Evolutionary conservation across 2,797 vertebrate genomes (phyloP), one percentile per base, ranked within the genome.

Genomic region (Rhinoraja longicauda): DNA sequence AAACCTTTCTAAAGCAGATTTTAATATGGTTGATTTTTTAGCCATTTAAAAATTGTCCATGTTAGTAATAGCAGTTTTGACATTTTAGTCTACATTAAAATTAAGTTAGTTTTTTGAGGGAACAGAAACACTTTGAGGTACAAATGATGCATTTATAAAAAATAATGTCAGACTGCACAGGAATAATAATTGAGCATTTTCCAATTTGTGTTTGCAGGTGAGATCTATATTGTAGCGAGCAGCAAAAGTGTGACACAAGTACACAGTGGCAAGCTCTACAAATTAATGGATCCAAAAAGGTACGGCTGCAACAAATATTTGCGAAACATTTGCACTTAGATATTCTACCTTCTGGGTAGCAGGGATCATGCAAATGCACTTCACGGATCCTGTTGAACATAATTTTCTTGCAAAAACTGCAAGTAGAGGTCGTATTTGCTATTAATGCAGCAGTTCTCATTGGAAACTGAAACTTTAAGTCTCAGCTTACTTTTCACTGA

Each of bases 221-320:
- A 99, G 96, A 96, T 99, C 94, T 99, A 99, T 95, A 97, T 99
- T 94, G 96, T 99, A 95, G 97, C 98, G 79, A 99, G 97, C 95
- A 99, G 98, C 96, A 99, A 99, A 97, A 99, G 97, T 94, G 96
- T 98, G 97, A 97, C 96, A 64, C 98, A 99, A 95, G 97, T 97
- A 93, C 97, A 99, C 96, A 99, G 97, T 0, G 99, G 98, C 95
- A 99, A 98, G 95, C 97, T 99, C 95, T 99, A 99, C 97, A 99
- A 98, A 95, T 97, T 99, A 93, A 81, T 99, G 93, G 99, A 99
- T 94, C 99, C 98, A 0, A 99, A 99, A 97, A 98, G 99, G 99
- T 99, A 96, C 70, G 96, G 95, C 84, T 10, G 21, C 39, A 13
- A 62, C 86, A 9, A 70, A 29, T 90, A 19, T 45, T 64, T 70